phyloP scores from a whole-genome alignment of 2,797 vertebrate species.

The Lagocephalus sceleratus region DNA sequence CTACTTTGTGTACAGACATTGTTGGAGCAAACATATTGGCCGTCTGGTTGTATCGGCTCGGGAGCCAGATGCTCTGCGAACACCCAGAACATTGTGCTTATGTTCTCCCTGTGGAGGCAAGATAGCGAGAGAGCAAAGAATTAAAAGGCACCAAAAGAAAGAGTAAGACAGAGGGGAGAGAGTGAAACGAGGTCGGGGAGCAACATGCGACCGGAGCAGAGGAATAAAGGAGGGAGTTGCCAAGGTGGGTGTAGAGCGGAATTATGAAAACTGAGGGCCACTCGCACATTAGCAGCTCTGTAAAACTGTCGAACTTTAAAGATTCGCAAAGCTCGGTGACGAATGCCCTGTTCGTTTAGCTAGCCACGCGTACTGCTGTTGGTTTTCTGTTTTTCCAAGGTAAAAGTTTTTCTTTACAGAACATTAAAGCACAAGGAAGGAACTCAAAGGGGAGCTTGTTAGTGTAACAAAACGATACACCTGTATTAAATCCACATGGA shows the following conservation, averaged over 20 bases:
- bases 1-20: conserved; percentile 77
- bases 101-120: conserved; percentile 69
- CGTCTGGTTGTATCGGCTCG: conserved; percentile 69
- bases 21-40: conserved; percentile 77
- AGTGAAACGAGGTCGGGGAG: conserved; percentile 55
- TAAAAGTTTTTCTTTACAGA: too few species aligned
- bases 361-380: too few species aligned
- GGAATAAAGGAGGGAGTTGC: conserved; percentile 57
- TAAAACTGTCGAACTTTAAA: conserved; percentile 17
- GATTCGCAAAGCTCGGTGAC: not conserved
- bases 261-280: conserved; percentile 59
- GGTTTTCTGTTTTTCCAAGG: too few species aligned
- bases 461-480: too few species aligned
- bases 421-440: too few species aligned
- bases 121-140: conserved; percentile 52
- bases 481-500: too few species aligned
- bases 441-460: too few species aligned
- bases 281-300: conserved; percentile 50
- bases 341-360: too few species aligned
- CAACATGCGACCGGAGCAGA: conserved; percentile 45
- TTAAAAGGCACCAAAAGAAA: conserved; percentile 27
- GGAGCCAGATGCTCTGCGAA: conserved; percentile 73
- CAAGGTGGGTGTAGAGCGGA: conserved; percentile 46
- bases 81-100: conserved; percentile 73
- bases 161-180: conserved; percentile 42